These are phyloP conservation scores for Drusus annulatus DNA, from an alignment of 1,140 invertebrate species.

Conservation along the genomic window DNA sequence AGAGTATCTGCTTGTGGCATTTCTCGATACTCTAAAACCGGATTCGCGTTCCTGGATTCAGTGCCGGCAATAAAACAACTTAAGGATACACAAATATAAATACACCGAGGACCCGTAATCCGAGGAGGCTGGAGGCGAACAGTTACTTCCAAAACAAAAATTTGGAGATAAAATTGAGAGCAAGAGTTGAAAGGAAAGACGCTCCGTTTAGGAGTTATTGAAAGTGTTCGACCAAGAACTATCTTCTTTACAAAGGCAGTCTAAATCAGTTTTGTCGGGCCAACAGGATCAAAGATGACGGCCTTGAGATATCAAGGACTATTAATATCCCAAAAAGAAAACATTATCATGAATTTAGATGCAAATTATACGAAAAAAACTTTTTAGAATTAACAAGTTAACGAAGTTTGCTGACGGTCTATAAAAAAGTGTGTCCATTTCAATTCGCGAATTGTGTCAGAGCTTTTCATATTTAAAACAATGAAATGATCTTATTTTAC, in stretches of 20 bases:
- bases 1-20: no score
- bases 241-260: neutral
- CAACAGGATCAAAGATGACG: conserved; percentile 1
- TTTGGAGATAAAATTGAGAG: neutral
- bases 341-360: no score
- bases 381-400: no score
- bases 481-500: no score
- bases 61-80: conserved; percentile 12
- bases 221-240: neutral
- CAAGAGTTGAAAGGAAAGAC: neutral
- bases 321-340: neutral
- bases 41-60: neutral
- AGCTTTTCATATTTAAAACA: no score
- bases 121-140: neutral
- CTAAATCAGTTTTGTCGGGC: neutral
- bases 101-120: conserved; percentile 13
- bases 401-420: no score
- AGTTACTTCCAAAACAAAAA: neutral
- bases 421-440: no score
- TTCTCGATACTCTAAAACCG: conserved; percentile 8
- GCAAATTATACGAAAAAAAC: no score
- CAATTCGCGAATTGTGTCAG: no score
- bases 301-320: conserved; percentile 23
- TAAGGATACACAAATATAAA: conserved; percentile 8
- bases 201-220: neutral